Conservation (phyloP, 2,888 invertebrate genomes). For the Ametastegia equiseti region DNA sequence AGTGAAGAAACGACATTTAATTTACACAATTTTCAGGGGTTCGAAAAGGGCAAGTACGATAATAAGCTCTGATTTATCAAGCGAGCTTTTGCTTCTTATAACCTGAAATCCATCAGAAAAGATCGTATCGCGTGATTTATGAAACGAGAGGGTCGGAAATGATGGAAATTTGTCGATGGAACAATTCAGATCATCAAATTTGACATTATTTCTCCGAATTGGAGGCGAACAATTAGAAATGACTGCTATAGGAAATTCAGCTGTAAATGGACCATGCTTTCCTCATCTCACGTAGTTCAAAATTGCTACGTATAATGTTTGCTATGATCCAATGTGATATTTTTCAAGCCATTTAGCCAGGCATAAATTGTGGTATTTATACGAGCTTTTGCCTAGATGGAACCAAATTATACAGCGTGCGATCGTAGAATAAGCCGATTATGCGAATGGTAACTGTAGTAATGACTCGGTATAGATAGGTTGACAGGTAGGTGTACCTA, state of each 20-base stretch:
- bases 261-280: not conserved
- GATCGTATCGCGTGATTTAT: not conserved
- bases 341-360: not conserved
- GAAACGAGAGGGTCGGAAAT: no score
- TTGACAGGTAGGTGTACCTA: no score
- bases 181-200: not conserved
- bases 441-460: not conserved
- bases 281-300: not conserved
- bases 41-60: not conserved
- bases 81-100: not conserved
- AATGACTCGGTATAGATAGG: slow-evolving; percentile 18
- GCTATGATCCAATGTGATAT: not conserved
- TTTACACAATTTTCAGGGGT: not conserved
- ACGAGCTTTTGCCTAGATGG: not conserved
- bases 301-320: not conserved
- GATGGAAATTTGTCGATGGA: not conserved
- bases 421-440: slow-evolving; percentile 34
- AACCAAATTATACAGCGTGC: not conserved
- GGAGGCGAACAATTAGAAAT: not conserved
- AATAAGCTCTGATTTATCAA: not conserved
- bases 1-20: not conserved
- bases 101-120: not conserved
- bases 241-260: not conserved
- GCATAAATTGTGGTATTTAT: slow-evolving; percentile 11
- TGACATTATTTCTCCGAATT: not conserved